These are phyloP conservation scores for Cheilosia pagana DNA, from an alignment of 2,888 invertebrate genomes.

Conservation along the genomic window DNA sequence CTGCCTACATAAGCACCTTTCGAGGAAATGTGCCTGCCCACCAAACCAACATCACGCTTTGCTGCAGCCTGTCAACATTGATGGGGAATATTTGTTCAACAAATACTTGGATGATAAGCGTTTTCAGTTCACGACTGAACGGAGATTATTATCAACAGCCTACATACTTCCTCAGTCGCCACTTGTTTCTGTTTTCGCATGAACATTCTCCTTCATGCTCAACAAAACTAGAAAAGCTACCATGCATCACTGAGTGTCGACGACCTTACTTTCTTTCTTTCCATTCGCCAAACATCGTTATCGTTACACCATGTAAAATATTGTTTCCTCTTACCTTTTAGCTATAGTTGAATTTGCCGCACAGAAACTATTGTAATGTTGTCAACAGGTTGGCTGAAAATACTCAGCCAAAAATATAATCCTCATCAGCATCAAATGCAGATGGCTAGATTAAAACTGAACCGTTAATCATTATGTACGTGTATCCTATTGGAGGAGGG, in stretches of 20 bases:
- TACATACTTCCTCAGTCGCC: too few species aligned
- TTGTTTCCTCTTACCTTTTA: slow-evolving; percentile 2
- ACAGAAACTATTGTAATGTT: background rate
- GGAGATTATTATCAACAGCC: too few species aligned
- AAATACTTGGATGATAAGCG: too few species aligned
- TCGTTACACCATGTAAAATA: background rate
- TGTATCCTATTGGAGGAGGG: slow-evolving; percentile 8
- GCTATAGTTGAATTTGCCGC: background rate
- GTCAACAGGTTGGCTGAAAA: background rate
- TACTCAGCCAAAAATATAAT: background rate
- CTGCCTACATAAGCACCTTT: too few species aligned
- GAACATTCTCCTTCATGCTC: too few species aligned
- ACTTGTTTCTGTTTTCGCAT: too few species aligned
- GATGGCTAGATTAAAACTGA: background rate
- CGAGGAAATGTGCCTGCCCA: too few species aligned
- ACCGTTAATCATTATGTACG: too few species aligned
- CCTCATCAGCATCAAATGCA: background rate
- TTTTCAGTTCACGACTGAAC: too few species aligned
- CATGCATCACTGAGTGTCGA: background rate
- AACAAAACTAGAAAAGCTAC: too few species aligned
- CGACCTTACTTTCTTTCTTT: slow-evolving; percentile 1
- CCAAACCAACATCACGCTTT: too few species aligned
- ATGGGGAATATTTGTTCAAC: too few species aligned
- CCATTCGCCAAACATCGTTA: slow-evolving; percentile 1
- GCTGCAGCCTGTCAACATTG: background rate